These are phyloP conservation scores for Liposcelis brunnea DNA, from an alignment of 2,888 invertebrate species.

Conservation along the genomic window DNA sequence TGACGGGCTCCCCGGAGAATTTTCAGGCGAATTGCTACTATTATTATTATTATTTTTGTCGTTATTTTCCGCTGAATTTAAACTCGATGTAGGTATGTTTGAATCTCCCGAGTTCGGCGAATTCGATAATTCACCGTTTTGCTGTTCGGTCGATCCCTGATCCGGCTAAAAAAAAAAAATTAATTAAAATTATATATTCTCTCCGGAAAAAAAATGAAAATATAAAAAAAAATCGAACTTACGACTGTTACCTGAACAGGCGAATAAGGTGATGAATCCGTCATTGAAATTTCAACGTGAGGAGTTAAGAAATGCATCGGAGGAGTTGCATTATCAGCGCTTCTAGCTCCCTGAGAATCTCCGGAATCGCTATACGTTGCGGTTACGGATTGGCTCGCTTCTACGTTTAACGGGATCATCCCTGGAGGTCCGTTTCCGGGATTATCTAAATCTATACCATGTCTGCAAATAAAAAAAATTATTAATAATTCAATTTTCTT, in stretches of 20 bases:
- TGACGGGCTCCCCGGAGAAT: background rate
- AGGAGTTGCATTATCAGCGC: constrained; percentile 73
- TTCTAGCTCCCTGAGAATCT: constrained; percentile 60
- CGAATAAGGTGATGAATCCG: constrained; percentile 36
- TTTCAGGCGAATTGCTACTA: background rate
- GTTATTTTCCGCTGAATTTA: background rate
- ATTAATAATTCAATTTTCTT: constrained; percentile 9
- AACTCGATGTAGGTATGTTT: constrained; percentile 3
- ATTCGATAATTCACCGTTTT: constrained; percentile 4
- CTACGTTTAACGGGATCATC: constrained; percentile 26
- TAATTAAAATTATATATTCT: background rate
- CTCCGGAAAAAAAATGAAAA: background rate
- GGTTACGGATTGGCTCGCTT: constrained; percentile 31
- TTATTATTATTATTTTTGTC: background rate
- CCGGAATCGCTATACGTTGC: constrained; percentile 73
- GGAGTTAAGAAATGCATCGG: constrained; percentile 85
- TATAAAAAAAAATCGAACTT: background rate
- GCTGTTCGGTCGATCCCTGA: background rate
- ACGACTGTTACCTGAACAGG: constrained; percentile 6
- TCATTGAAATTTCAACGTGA: constrained; percentile 80
- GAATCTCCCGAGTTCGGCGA: constrained; percentile 3
- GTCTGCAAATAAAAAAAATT: constrained; percentile 32
- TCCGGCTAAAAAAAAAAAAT: background rate
- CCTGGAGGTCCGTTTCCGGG: constrained; percentile 34
- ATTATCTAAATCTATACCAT: constrained; percentile 79